Evolutionary conservation across 1,140 invertebrate species (phyloP), one percentile per base, ranked within the genome.

Genomic region (Cephus cinctus): DNA sequence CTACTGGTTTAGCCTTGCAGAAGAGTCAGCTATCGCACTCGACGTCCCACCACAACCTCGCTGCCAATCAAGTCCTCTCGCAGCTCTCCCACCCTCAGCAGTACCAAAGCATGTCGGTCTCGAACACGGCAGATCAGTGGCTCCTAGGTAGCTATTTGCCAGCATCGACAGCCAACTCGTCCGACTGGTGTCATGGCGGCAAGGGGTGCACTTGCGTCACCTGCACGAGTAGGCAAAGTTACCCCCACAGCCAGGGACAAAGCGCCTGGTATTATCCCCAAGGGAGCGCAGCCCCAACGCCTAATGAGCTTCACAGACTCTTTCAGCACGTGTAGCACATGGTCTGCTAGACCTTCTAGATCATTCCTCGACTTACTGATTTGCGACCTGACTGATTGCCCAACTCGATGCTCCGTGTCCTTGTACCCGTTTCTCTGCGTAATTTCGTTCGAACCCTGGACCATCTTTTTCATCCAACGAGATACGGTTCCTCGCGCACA

Each of bases 291-390:
- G 19, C 34, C 14, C 14, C 19, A 36, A 36, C 34, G 34, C 19
- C 34, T 6, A 36, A 18, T 18, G 14, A 36, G 15, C 34, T 36
- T 12, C 34, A 36, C 34, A 36, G 34, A 15, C 34, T 36, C 14
- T 36, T 36, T 36, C 34, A 36, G 34, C 14, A 36, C 34, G 34
- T 36, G 34, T 36, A 36, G 34, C 34, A 36, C 19, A 36, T 15
- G 34, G 34, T 36, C 34, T 36, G 34, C 14, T 36, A 15, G 19
- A 36, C 19, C 34, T 8, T 8, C 12, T 36, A n/a, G n/a, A n/a
- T n/a, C n/a, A n/a, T n/a, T n/a, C n/a, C n/a, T n/a, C n/a, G n/a
- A n/a, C n/a, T n/a, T n/a, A n/a, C n/a, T n/a, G n/a, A n/a, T n/a
- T n/a, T n/a, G n/a, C n/a, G n/a, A n/a, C n/a, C n/a, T n/a, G n/a